Evolutionary conservation across 2,797 vertebrate genomes (phyloP).

Genomic region (Chaunax sp.): DNA sequence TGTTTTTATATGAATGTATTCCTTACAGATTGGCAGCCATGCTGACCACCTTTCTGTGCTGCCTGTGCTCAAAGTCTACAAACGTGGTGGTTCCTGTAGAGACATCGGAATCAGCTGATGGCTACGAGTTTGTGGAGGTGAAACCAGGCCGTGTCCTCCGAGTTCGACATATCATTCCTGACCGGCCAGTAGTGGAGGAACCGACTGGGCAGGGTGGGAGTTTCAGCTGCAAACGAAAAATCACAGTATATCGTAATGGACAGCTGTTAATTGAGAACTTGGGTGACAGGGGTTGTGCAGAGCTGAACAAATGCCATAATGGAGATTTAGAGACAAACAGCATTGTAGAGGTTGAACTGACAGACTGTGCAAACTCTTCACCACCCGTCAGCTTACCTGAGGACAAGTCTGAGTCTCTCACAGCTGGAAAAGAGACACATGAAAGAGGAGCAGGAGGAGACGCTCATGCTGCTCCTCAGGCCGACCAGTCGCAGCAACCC

Average conservation of each 20-base stretch:
- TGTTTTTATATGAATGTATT: conserved; percentile 20
- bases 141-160: conserved; percentile 93
- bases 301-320: conserved; percentile 81
- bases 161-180: conserved; percentile 86
- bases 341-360: no score
- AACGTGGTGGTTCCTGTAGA: conserved; percentile 90
- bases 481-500: no score
- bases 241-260: no score
- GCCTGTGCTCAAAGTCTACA: conserved; percentile 88
- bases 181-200: conserved; percentile 72
- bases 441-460: no score
- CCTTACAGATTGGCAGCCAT: conserved; percentile 80
- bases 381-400: conserved; percentile 31
- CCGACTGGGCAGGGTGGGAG: conserved; percentile 66
- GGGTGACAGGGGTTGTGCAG: no score
- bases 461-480: no score
- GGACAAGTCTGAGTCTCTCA: conserved; percentile 24
- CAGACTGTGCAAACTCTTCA: conserved; percentile 57
- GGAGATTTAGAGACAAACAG: no score
- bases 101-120: conserved; percentile 87
- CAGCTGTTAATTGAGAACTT: no score
- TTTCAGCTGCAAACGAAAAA: conserved; percentile 91
- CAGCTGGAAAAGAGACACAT: conserved; percentile 49
- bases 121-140: conserved; percentile 95
- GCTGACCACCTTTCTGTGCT: conserved; percentile 93